Conservation (phyloP, 2,888 invertebrate genomes). For the Ornithoptera alexandrae region DNA sequence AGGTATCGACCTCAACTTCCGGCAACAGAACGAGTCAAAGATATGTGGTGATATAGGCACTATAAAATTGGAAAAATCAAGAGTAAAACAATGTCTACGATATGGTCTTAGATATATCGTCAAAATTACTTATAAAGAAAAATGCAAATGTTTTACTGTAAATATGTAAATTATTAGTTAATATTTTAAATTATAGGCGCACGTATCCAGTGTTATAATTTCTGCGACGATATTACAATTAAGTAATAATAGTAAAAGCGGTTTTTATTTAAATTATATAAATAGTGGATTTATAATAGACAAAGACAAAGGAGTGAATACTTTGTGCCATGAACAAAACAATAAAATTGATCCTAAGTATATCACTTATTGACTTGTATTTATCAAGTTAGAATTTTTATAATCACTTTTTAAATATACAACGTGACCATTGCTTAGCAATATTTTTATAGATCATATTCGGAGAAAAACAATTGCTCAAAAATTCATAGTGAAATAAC, state of each 20-base stretch:
- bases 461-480: not conserved
- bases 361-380: slow-evolving; percentile 25
- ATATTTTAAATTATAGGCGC: slow-evolving; percentile 43
- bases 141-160: slow-evolving; percentile 49
- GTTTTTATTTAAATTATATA: slow-evolving; percentile 20
- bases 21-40: slow-evolving; percentile 75
- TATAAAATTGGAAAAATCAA: slow-evolving; percentile 20
- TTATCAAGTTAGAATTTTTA: not conserved
- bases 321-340: slow-evolving; percentile 66
- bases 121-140: not conserved
- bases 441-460: not conserved
- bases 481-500: slow-evolving; percentile 2
- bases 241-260: not conserved
- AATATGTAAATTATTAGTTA: slow-evolving; percentile 63
- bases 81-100: slow-evolving; percentile 5
- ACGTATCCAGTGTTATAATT: slow-evolving; percentile 70
- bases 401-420: not conserved
- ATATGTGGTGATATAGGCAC: slow-evolving; percentile 75
- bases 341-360: slow-evolving; percentile 25
- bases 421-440: not conserved
- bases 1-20: slow-evolving; percentile 75
- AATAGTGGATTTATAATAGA: slow-evolving; percentile 19
- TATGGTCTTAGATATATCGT: not conserved
- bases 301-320: slow-evolving; percentile 67
- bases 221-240: slow-evolving; percentile 39